Conservation (phyloP, 2,888 invertebrate genomes). For the Apamea monoglypha region DNA sequence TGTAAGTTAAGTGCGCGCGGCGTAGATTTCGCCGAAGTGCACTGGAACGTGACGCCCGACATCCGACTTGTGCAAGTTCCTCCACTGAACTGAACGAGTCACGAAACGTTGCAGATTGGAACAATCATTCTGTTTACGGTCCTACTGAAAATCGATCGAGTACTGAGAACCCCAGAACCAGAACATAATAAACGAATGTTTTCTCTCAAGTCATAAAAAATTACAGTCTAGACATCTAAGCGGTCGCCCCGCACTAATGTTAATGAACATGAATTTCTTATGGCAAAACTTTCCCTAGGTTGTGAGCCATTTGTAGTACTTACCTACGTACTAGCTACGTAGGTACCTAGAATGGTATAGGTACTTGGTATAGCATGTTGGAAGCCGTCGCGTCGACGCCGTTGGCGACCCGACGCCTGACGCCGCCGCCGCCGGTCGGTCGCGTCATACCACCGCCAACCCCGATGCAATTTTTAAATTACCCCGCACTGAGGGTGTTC, state of each 20-base stretch:
- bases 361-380: constrained; percentile 19
- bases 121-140: constrained; percentile 30
- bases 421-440: constrained; percentile 72
- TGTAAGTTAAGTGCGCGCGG: constrained; percentile 68
- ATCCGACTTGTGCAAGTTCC: constrained; percentile 82
- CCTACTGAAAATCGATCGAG: constrained; percentile 19
- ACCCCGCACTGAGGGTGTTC: constrained; percentile 80
- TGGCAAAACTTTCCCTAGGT: constrained; percentile 56
- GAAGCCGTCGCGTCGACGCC: constrained; percentile 64
- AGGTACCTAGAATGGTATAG: constrained; percentile 17
- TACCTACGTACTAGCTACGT: constrained; percentile 27
- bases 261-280: constrained; percentile 57
- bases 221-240: constrained; percentile 52
- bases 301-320: constrained; percentile 42
- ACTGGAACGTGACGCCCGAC: constrained; percentile 81
- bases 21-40: constrained; percentile 80
- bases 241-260: constrained; percentile 31
- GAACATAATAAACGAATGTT: constrained; percentile 18
- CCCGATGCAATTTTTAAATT: constrained; percentile 85
- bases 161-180: not conserved
- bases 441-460: constrained; percentile 72
- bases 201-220: constrained; percentile 42
- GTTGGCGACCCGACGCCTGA: constrained; percentile 67
- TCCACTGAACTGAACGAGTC: constrained; percentile 72
- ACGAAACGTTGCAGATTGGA: constrained; percentile 62